These are phyloP conservation scores for Steinernema feltiae DNA, from an alignment of 1,140 invertebrate genomes.

Conservation along the genomic window DNA sequence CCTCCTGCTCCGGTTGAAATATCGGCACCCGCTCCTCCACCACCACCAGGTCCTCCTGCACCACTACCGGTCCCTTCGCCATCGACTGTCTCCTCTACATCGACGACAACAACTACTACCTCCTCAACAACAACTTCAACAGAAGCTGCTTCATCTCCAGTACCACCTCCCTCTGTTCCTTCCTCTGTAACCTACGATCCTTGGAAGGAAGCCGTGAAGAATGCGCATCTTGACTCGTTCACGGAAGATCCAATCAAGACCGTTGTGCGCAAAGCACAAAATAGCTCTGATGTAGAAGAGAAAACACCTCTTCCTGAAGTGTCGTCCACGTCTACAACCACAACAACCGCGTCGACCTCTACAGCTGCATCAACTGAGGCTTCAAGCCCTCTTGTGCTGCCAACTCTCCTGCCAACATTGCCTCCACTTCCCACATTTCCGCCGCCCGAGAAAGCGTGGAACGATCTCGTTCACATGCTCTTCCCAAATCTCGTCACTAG, in stretches of 20 bases:
- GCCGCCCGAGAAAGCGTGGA: conserved; percentile 2
- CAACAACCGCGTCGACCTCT: not conserved
- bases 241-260: no score
- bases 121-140: no score
- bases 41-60: not conserved
- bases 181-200: no score
- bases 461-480: not conserved
- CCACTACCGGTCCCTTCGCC: no score
- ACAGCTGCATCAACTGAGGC: not conserved
- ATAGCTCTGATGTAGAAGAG: not conserved
- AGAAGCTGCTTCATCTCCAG: not conserved
- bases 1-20: not conserved
- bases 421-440: not conserved
- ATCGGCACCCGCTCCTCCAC: not conserved
- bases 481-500: not conserved
- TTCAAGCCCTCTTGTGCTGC: not conserved
- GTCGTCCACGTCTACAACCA: not conserved
- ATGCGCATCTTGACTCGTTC: no score
- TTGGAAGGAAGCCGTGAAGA: no score
- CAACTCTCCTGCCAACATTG: not conserved
- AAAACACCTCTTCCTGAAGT: not conserved
- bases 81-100: not conserved
- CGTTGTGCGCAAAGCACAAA: not conserved
- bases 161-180: not conserved
- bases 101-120: not conserved